A percentile compares a stretch with the other conserved stretches of the same genome.
Evolutionary conservation across 92 coral and sea anemone genomes (phyloP).

Genomic region (Chrysogorgia sp.): DNA sequence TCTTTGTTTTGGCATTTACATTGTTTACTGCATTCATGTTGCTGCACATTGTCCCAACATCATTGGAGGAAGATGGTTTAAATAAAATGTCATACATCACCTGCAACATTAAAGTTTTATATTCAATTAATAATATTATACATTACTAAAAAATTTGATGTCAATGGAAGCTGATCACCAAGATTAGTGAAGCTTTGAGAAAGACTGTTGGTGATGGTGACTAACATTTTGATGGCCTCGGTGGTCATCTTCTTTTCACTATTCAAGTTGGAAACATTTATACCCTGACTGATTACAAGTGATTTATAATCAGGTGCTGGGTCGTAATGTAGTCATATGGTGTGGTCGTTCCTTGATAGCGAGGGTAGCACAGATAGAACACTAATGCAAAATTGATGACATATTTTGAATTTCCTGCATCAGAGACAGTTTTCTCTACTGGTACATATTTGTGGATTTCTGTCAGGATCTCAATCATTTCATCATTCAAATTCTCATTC

Average conservation of each 20-base stretch:
- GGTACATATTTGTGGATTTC: slow-evolving; percentile 65
- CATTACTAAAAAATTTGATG: not conserved
- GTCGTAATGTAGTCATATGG: slow-evolving; percentile 55
- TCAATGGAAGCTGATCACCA: too few species aligned
- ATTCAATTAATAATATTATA: not conserved
- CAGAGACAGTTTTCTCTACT: slow-evolving; percentile 13
- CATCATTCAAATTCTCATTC: slow-evolving; percentile 70
- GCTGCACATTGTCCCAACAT: slow-evolving; percentile 65
- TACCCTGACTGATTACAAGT: slow-evolving; percentile 49
- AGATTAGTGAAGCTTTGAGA: too few species aligned
- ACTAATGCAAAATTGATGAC: slow-evolving; percentile 9
- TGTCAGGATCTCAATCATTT: slow-evolving; percentile 63
- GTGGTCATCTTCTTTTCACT: too few species aligned
- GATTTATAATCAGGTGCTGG: slow-evolving; percentile 62
- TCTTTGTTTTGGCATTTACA: slow-evolving; percentile 68
- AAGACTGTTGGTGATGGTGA: too few species aligned
- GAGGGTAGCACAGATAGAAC: slow-evolving; percentile 69
- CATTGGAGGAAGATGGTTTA: slow-evolving; percentile 48
- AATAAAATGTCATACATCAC: slow-evolving; percentile 51
- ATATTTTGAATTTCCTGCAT: slow-evolving; percentile 26
- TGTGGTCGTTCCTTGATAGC: slow-evolving; percentile 70
- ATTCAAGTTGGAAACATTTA: too few species aligned
- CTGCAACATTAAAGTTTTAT: slow-evolving; percentile 4
- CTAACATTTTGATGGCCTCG: too few species aligned
- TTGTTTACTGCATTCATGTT: slow-evolving; percentile 64